Evolutionary conservation across 2,888 invertebrate genomes (phyloP).

Genomic region (Noctua janthe): DNA sequence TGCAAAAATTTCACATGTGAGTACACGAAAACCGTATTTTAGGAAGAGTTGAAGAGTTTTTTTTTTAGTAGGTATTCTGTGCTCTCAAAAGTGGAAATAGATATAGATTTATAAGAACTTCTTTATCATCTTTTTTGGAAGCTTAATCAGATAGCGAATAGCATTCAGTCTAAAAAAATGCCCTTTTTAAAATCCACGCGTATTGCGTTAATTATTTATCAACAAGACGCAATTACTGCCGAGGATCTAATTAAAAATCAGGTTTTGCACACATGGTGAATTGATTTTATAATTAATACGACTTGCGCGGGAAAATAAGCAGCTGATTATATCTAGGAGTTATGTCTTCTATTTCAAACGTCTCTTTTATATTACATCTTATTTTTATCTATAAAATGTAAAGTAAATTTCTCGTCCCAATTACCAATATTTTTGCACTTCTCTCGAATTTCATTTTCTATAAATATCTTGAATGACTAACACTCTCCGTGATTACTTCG

Average conservation of each 20-base stretch:
- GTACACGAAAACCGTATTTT: conserved; percentile 26
- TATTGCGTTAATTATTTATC: conserved; percentile 9
- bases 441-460: conserved; percentile 26
- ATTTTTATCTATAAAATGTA: background rate
- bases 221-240: conserved; percentile 2
- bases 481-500: conserved; percentile 52
- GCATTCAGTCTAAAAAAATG: too few species aligned
- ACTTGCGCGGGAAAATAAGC: conserved; percentile 14
- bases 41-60: background rate
- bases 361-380: background rate
- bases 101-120: background rate
- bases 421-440: conserved; percentile 26
- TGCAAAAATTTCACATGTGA: conserved; percentile 46
- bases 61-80: background rate
- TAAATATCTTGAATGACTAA: conserved; percentile 47
- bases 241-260: conserved; percentile 32
- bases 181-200: background rate
- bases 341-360: background rate
- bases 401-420: background rate
- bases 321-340: conserved; percentile 16
- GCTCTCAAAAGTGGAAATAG: background rate
- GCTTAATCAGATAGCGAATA: background rate
- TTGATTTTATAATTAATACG: conserved; percentile 28
- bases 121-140: background rate
- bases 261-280: conserved; percentile 29